Percentiles rank a stretch among this genome's conserved stretches.
Conservation (phyloP, 2,113 vertebrate species). For the Etia nguti region DNA sequence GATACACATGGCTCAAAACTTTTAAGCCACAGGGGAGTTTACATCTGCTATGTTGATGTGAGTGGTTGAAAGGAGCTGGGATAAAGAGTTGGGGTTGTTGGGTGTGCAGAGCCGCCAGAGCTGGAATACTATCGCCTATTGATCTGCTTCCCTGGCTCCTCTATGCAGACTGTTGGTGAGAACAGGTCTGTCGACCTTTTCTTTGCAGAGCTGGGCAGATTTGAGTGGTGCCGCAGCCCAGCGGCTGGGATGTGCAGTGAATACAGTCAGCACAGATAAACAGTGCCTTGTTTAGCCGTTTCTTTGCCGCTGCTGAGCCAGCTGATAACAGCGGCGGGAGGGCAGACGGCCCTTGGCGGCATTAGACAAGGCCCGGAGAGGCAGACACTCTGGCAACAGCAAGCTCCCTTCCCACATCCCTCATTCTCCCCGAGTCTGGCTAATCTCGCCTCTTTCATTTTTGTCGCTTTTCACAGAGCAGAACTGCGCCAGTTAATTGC, state of each 20-base stretch:
- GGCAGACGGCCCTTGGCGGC: conserved; percentile 75
- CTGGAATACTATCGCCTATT: conserved; percentile 57
- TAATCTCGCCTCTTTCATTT: conserved; percentile 71
- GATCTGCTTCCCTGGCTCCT: conserved; percentile 57
- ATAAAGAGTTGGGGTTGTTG: background rate
- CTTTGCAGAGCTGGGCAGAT: conserved; percentile 80
- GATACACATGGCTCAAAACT: background rate
- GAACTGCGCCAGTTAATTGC: conserved; percentile 61
- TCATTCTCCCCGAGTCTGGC: conserved; percentile 49
- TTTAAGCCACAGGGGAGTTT: background rate
- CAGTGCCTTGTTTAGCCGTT: conserved; percentile 82
- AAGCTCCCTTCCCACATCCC: conserved; percentile 50
- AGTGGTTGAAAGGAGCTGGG: background rate
- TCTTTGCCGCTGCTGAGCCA: conserved; percentile 80
- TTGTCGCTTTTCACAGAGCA: conserved; percentile 61
- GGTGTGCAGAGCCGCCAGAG: conserved; percentile 16
- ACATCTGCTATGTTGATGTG: background rate
- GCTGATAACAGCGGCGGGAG: conserved; percentile 80
- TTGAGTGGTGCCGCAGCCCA: conserved; percentile 82
- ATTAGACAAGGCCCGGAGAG: conserved; percentile 79
- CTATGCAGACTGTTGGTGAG: conserved; percentile 72
- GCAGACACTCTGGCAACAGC: conserved; percentile 87
- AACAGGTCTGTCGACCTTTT: conserved; percentile 69
- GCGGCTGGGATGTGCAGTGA: conserved; percentile 77
- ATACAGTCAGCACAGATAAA: conserved; percentile 84